phyloP scores from a whole-genome alignment of 2,113 vertebrate species.

The Orycteropus afer region DNA sequence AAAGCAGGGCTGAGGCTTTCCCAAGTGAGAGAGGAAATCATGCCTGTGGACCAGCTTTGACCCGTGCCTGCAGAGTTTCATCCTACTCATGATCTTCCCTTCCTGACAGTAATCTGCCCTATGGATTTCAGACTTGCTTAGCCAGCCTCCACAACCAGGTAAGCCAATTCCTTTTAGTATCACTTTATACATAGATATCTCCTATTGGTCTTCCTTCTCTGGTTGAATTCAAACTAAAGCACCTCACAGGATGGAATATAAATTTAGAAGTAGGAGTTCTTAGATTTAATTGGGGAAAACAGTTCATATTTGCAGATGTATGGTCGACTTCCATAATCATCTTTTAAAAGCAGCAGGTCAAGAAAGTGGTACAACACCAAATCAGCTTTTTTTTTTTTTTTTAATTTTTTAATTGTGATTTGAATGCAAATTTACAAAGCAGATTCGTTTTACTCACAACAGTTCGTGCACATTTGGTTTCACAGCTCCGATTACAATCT shows the following conservation, averaged over 20 bases:
- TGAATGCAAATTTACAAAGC: too few species aligned
- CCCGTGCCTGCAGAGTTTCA: neutral
- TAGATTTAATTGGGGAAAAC: neutral
- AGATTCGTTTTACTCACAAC: too few species aligned
- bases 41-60: neutral
- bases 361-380: neutral
- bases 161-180: neutral
- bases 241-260: neutral
- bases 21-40: neutral
- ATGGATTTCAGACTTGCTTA: neutral
- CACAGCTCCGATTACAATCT: too few species aligned
- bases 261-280: slow-evolving; percentile 28
- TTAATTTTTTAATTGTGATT: too few species aligned
- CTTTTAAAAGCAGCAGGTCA: slow-evolving; percentile 2
- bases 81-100: neutral
- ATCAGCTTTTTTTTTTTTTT: too few species aligned
- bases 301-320: neutral
- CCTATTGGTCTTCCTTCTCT: neutral
- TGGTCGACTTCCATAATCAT: neutral
- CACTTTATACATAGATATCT: neutral
- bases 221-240: neutral
- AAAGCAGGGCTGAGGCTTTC: neutral
- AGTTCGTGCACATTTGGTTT: too few species aligned
- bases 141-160: neutral
- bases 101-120: neutral